Conservation (phyloP, 1,140 invertebrate genomes). For the Wasmannia auropunctata region DNA sequence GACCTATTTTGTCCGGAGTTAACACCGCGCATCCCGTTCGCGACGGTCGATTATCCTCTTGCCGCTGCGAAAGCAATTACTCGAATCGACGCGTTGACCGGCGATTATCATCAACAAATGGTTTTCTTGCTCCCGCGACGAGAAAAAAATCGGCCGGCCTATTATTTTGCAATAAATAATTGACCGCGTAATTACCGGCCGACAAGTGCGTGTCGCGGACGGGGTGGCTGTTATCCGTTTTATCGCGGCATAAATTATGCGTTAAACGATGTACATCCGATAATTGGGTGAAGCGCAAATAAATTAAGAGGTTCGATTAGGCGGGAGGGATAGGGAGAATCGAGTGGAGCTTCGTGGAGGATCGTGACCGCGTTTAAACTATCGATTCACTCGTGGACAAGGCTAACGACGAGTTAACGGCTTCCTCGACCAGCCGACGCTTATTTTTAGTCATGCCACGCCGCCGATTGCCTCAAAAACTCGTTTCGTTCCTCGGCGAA, state of each 20-base stretch:
- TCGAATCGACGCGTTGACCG: conserved; percentile 30
- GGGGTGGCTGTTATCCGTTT: conserved; percentile 25
- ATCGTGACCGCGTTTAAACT: conserved; percentile 24
- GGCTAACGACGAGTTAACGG: conserved; percentile 21
- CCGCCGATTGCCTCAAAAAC: conserved; percentile 31
- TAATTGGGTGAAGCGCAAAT: conserved; percentile 30
- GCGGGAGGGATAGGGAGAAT: conserved; percentile 9
- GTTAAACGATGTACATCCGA: conserved; percentile 33
- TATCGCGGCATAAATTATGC: conserved; percentile 40
- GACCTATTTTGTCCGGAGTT: neutral
- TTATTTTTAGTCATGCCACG: conserved; percentile 10
- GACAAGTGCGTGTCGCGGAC: conserved; percentile 1
- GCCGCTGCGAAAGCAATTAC: conserved; percentile 18
- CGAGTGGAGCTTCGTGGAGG: neutral
- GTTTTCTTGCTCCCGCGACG: neutral
- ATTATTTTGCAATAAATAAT: conserved; percentile 36
- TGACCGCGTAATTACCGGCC: conserved; percentile 12
- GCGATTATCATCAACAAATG: conserved; percentile 5
- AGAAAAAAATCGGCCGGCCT: conserved; percentile 8
- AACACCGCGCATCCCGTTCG: conserved; percentile 27
- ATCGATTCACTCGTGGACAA: conserved; percentile 9
- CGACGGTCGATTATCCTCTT: conserved; percentile 21
- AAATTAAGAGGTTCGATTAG: conserved; percentile 29
- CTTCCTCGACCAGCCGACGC: neutral
- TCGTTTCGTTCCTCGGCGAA: conserved; percentile 15